phyloP scores from a whole-genome alignment of 2,888 invertebrate species.

The Erebia palarica region DNA sequence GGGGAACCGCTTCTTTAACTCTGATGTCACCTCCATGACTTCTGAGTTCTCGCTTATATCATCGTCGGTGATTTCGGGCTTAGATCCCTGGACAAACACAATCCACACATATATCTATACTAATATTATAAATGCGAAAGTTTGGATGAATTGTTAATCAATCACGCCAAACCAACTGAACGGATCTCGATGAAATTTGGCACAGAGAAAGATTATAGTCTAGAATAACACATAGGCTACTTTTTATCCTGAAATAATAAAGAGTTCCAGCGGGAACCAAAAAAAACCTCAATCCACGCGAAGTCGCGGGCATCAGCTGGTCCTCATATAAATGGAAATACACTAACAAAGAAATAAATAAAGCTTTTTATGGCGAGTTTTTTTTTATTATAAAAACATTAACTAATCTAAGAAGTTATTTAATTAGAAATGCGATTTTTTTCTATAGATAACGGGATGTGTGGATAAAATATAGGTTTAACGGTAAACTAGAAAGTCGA shows the following conservation, averaged over 20 bases:
- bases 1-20: conserved; percentile 44
- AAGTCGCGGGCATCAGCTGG: too few species aligned
- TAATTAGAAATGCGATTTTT: not conserved
- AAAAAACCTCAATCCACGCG: too few species aligned
- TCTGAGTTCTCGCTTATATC: conserved; percentile 31
- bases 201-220: too few species aligned
- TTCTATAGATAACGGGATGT: not conserved
- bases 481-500: not conserved
- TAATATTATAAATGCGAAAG: too few species aligned
- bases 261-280: too few species aligned
- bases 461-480: not conserved
- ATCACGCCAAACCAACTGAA: too few species aligned
- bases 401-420: not conserved
- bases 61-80: conserved; percentile 23
- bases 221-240: too few species aligned
- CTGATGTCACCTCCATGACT: conserved; percentile 36
- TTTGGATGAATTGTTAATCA: too few species aligned
- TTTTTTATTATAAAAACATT: not conserved
- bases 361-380: not conserved
- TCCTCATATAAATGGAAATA: not conserved
- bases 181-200: too few species aligned
- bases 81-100: conserved; percentile 24
- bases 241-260: too few species aligned
- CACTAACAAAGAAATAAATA: not conserved
- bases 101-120: not conserved